Percentiles rank a stretch among this genome's conserved stretches.
Evolutionary conservation across 2,113 vertebrate species (phyloP).

Genomic region (Gymnorhina tibicen): DNA sequence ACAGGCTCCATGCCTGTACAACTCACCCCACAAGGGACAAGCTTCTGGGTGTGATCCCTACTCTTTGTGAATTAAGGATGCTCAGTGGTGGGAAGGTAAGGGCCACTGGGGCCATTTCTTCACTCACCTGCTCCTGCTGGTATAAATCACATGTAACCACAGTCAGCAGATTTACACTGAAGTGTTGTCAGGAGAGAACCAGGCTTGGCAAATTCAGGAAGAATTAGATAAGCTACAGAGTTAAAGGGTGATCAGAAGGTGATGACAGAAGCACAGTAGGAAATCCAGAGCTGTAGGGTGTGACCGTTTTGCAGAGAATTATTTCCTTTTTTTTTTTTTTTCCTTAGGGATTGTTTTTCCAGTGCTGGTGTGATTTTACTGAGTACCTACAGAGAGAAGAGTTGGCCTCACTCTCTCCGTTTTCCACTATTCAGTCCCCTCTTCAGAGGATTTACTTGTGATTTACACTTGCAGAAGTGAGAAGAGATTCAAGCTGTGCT

Average conservation of each 20-base stretch:
- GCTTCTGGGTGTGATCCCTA: background rate
- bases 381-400: background rate
- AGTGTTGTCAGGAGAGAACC: background rate
- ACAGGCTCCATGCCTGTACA: background rate
- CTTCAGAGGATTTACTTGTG: constrained; percentile 23
- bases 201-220: background rate
- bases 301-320: background rate
- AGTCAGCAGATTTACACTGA: background rate
- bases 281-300: background rate
- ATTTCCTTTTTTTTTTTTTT: background rate
- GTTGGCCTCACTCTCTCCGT: background rate
- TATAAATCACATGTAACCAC: background rate
- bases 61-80: background rate
- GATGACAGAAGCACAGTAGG: background rate
- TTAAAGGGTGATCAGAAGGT: background rate
- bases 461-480: constrained; percentile 28
- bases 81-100: background rate
- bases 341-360: background rate
- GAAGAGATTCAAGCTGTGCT: constrained; percentile 24
- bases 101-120: background rate
- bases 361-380: background rate
- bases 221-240: constrained; percentile 13
- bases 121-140: background rate
- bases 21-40: background rate
- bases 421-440: background rate